A percentile compares a stretch with the other conserved stretches of the same genome.
These are phyloP conservation scores for Zophobas atratus DNA, from an alignment of 1,140 invertebrate species.

Conservation along the genomic window DNA sequence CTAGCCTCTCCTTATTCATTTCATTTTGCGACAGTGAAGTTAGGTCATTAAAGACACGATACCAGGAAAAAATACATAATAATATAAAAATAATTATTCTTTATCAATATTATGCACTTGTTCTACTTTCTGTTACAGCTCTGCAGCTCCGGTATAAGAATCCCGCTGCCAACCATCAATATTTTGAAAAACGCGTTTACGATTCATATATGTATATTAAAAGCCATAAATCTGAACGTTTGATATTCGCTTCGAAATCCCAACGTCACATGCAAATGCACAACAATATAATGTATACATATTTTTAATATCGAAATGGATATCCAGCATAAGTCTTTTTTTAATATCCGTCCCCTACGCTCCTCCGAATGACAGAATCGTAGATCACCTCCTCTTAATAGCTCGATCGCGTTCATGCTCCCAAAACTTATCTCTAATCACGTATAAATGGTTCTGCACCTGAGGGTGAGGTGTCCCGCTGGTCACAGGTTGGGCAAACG, in stretches of 20 bases:
- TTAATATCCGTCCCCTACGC: conserved; percentile 20
- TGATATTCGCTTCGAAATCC: conserved; percentile 53
- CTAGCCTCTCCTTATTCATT: too few relatives aligned
- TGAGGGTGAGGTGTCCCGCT: conserved; percentile 51
- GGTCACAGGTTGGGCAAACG: conserved; percentile 45
- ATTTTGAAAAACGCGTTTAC: conserved; percentile 53
- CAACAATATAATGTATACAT: conserved; percentile 43
- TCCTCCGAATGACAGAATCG: conserved; percentile 15
- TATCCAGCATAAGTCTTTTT: conserved; percentile 16
- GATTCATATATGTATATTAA: conserved; percentile 58
- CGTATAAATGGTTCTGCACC: conserved; percentile 51
- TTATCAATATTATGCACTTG: too few relatives aligned
- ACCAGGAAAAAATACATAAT: too few relatives aligned
- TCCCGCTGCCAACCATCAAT: conserved; percentile 31
- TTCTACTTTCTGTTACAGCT: too few relatives aligned
- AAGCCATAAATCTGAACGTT: conserved; percentile 58
- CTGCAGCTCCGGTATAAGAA: too few relatives aligned
- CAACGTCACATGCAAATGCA: conserved; percentile 40
- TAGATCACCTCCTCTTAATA: conserved; percentile 29
- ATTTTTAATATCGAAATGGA: conserved; percentile 46
- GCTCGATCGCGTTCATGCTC: conserved; percentile 17
- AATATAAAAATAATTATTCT: too few relatives aligned
- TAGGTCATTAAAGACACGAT: too few relatives aligned
- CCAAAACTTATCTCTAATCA: conserved; percentile 51
- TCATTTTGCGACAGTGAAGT: too few relatives aligned